phyloP scores from a whole-genome alignment of 2,797 vertebrate genomes.

The Hippopotamyrus pictus region DNA sequence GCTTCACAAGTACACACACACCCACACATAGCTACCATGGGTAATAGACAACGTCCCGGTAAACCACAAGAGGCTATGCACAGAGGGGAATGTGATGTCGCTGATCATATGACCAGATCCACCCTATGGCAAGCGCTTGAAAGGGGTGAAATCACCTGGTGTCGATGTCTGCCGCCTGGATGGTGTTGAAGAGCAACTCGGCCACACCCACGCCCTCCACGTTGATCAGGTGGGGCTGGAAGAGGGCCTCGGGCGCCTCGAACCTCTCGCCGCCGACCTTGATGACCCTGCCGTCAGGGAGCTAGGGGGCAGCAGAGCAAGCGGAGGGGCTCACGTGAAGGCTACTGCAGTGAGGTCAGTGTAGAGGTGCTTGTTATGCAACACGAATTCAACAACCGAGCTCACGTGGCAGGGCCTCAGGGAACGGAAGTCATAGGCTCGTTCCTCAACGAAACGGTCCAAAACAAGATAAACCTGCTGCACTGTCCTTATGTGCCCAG shows the following conservation, averaged over 20 bases:
- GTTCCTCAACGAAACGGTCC: background rate
- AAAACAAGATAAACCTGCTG: background rate
- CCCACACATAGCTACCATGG: background rate
- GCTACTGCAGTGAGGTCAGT: background rate
- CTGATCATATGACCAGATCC: background rate
- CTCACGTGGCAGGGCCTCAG: background rate
- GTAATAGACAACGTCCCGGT: background rate
- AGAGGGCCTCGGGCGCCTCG: slow-evolving; percentile 93
- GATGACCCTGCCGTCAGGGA: slow-evolving; percentile 94
- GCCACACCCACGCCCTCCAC: slow-evolving; percentile 96
- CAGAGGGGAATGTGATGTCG: background rate
- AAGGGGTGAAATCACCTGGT: slow-evolving; percentile 70
- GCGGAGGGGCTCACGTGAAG: background rate
- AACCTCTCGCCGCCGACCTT: slow-evolving; percentile 97
- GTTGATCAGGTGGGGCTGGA: slow-evolving; percentile 98
- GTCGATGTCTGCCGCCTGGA: slow-evolving; percentile 95
- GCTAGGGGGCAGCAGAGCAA: slow-evolving; percentile 58
- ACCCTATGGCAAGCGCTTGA: background rate
- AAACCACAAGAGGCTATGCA: background rate
- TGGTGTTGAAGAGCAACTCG: slow-evolving; percentile 97
- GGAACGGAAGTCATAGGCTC: background rate
- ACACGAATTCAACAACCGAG: background rate
- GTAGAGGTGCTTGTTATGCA: background rate
- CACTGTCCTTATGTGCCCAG: background rate
- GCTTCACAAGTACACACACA: background rate